phyloP scores from a whole-genome alignment of 2,797 vertebrate species.

The Diglossa cyanea region DNA sequence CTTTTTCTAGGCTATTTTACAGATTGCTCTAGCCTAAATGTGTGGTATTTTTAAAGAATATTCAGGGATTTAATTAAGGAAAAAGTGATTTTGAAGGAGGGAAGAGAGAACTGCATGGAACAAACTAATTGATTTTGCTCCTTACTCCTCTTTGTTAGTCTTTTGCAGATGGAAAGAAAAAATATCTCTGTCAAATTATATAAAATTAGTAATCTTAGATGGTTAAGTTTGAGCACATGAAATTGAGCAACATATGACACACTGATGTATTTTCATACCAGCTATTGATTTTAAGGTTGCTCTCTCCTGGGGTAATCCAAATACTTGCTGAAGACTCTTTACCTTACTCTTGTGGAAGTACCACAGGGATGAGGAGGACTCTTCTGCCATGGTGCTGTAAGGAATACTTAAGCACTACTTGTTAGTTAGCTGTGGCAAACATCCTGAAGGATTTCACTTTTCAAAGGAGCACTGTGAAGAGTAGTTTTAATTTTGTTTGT shows the following conservation, averaged over 20 bases:
- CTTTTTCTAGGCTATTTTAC: neutral
- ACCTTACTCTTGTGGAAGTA: neutral
- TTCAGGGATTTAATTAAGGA: neutral
- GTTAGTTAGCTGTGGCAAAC: neutral
- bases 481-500: neutral
- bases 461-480: neutral
- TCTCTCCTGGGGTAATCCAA: neutral
- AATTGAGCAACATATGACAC: neutral
- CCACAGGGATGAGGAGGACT: neutral
- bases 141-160: neutral
- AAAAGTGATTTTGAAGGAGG: neutral
- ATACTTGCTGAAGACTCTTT: neutral
- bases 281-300: neutral
- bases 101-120: neutral
- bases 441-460: neutral
- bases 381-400: neutral
- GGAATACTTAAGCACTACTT: neutral
- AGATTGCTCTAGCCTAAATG: neutral
- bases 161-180: neutral
- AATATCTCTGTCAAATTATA: neutral
- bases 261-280: neutral
- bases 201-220: neutral
- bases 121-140: neutral
- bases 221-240: neutral
- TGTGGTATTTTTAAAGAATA: neutral